Evolutionary conservation across 2,113 vertebrate genomes (phyloP), one percentile per base, ranked within the genome.

Genomic region (Microcebus lehilahytsara): DNA sequence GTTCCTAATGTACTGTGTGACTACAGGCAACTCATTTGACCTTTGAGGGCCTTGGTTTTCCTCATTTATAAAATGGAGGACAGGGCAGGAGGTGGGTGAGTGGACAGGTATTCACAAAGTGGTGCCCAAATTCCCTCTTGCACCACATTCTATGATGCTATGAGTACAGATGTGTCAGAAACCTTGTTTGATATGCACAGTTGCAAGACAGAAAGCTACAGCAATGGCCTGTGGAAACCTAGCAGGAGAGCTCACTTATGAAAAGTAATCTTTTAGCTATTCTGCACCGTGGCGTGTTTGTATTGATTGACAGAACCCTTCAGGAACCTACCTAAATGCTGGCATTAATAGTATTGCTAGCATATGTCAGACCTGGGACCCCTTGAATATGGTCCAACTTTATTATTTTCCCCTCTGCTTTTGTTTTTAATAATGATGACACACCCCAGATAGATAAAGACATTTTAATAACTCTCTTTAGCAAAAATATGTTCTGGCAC

Each of bases 401-500:
- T 93, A 62, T 96, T 95, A 83, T 85, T 89, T 62, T 97, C 79
- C 80, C 97, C 62, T 97, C 91, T 97, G 95, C 95, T 92, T 97
- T 98, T 98, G 96, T 98, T 89, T 98, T 95, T 96, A 97, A 96
- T 98, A 85, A 92, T 85, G 75, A 96, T 96, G 93, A 96, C 80
- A 96, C 88, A 87, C 97, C 79, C 96, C 91, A 97, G 96, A 97
- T 92, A 96, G 90, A 97, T 96, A 98, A 98, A 97, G 90, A 89
- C 85, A 94, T 98, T 98, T 98, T 98, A 98, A 98, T 98, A 97
- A 96, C 78, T 91, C 88, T 98, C 92, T 97, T 97, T 89, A 98
- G 96, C 86, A 98, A 87, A 97, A 97, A 93, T 78, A 69, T 91
- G 85, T 97, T 94, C 98, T 96, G 97, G 98, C 97, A 98, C 91